Percentiles rank a stretch among this genome's conserved stretches.
Conservation (phyloP, 2,888 invertebrate species). For the Atrina japonica region DNA sequence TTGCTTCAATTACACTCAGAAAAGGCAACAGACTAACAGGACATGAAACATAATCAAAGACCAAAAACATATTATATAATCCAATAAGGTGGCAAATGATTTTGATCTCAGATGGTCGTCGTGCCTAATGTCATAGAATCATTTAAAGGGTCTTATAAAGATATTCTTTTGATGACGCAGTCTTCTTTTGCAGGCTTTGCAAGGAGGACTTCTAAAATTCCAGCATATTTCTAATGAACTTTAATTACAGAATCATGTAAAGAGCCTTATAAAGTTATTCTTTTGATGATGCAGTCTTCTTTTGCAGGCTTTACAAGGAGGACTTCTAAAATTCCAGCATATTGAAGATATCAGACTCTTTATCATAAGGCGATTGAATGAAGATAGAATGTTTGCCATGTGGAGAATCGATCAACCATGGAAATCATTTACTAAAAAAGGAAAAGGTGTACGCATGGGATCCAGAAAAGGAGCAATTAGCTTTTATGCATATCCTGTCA, state of each 20-base stretch:
- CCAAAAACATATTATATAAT: too few species aligned
- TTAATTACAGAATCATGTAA: too few species aligned
- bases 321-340: conserved; percentile 89
- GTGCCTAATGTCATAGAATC: too few species aligned
- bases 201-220: background rate
- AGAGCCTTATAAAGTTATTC: too few species aligned
- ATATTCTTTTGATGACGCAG: too few species aligned
- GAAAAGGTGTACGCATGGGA: conserved; percentile 95
- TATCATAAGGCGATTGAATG: conserved; percentile 89
- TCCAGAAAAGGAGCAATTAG: conserved; percentile 97
- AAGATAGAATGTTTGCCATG: conserved; percentile 92
- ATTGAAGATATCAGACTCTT: conserved; percentile 93
- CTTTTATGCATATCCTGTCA: conserved; percentile 96
- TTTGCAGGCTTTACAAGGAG: conserved; percentile 89
- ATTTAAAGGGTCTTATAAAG: too few species aligned
- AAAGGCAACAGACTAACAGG: too few species aligned
- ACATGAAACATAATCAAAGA: too few species aligned
- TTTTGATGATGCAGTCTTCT: conserved; percentile 4
- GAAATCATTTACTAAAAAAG: conserved; percentile 91
- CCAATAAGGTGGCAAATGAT: too few species aligned
- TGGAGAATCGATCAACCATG: conserved; percentile 98
- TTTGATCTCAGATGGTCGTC: too few species aligned
- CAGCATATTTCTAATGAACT: background rate
- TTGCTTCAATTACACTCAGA: too few species aligned
- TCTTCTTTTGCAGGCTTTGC: background rate